Conservation (phyloP, 2,797 vertebrate species). For the Chrosomus eos region DNA sequence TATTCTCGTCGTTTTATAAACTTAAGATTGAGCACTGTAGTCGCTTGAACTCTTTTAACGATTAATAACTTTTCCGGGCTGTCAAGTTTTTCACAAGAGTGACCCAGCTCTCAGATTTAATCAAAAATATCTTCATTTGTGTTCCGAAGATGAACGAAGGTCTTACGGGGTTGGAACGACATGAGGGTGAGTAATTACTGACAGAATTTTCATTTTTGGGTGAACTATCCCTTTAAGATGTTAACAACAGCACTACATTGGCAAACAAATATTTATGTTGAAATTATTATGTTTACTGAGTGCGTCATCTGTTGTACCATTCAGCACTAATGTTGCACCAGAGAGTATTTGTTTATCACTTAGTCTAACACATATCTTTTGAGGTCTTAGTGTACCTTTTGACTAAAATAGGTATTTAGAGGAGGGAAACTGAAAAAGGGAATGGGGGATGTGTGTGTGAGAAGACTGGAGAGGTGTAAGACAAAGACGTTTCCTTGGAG, state of each 20-base stretch:
- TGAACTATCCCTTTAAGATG: too few species aligned
- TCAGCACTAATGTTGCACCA: background rate
- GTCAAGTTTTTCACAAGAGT: too few species aligned
- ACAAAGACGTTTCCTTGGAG: slow-evolving; percentile 26
- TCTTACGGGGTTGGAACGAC: too few species aligned
- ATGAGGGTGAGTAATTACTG: too few species aligned
- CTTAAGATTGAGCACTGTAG: too few species aligned
- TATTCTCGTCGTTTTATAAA: too few species aligned
- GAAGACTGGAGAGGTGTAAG: background rate
- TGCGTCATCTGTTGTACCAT: background rate
- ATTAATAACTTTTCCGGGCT: too few species aligned
- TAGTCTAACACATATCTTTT: background rate
- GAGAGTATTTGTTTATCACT: background rate
- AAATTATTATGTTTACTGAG: background rate
- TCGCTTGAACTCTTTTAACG: too few species aligned
- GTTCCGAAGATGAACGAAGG: too few species aligned
- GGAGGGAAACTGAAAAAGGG: background rate
- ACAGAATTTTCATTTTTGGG: too few species aligned
- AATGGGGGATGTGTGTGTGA: background rate
- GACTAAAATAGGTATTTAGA: background rate
- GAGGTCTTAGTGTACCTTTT: background rate
- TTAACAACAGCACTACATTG: background rate
- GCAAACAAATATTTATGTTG: background rate
- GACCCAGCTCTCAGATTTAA: too few species aligned
- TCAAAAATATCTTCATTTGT: too few species aligned